Base-by-base conservation (phyloP, 2,888 invertebrate genomes). In the Agriopis marginaria region DNA sequence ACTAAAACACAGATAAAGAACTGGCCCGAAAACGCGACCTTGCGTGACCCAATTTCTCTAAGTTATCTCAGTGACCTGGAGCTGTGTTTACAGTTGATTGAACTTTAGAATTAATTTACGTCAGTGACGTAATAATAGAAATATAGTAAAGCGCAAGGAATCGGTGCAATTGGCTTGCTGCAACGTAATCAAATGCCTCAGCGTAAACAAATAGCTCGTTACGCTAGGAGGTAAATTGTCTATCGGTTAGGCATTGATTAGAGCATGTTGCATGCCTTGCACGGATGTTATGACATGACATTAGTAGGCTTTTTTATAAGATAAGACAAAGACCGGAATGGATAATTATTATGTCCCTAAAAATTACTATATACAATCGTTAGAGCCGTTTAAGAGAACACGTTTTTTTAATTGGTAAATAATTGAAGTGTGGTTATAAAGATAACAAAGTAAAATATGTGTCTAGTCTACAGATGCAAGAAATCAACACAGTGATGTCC, bases 11-110 rank as follows among this genome's bases (percentile, higher is more conserved):
- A 49, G 44, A 49, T 62, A 66, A 56, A 67, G 53, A 65, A 47
- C 54, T 23, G 59, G 51, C 42, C 59, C 56, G 9, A 69, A 66
- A 62, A 66, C 42, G 49, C 47, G 51, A 51, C 71, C 68, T 71
- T 74, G 72, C 66, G 62, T 65, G 71, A 74, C 64, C 68, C 70
- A 32, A 68, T 55, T 9, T 50, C 55, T 60, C 44, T 14, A 42
- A 51, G 23, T 44, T 66, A 62, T 59, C 14, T 55, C 51, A 23
- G 40, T 14, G 23, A 44, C 17, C 9, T 49, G 65, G 53, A 61
- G 68, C 54, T 59, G 64, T n/a, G 55, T 54, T 61, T n/a, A 58
- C 62, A 59, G 72, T 71, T 74, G 72, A 72, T 72, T 70, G 62
- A 70, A 71, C 72, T 66, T 65, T 42, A 14, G 12, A 58, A 58